Base-by-base conservation (phyloP, 2,888 invertebrate genomes). In the Diaprepes abbreviatus region DNA sequence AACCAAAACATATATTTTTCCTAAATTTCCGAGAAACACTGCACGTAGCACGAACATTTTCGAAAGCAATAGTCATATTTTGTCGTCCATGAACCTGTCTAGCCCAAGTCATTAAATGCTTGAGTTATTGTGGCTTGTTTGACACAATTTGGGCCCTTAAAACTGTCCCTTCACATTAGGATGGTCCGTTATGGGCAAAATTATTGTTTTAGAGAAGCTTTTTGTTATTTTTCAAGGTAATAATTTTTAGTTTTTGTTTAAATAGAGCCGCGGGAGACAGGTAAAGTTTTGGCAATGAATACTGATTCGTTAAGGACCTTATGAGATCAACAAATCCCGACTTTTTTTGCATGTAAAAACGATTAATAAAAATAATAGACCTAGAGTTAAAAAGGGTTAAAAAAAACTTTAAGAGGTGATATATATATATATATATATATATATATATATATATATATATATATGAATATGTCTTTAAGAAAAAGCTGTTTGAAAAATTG, bases 41-140 rank as follows among this genome's bases (percentile, higher is more conserved):
- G 66, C 62, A 28, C 55, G 66, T 38, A 52, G 55, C 40, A 35
- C 40, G 33, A 50, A 28, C 48, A 50, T 54, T 65, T 43, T 58
- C 59, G 40, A 62, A 73, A 73, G 72, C 74, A 74, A 73, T 64
- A 67, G 71, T 43, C 52, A 70, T 69, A 69, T 59, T 63, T 71
- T 58, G 19, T 73, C 73, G 64, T 70, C 73, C 72, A 73, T 74
- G 74, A 74, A 76, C 72, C 74, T 77, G 79, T 77, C 78, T 73
- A 62, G 69, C 66, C 70, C 48, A 33, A 73, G 60, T 78, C 80
- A 80, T 81, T 81, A 81, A 80, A 79, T 74, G 71, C 70, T 71
- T 79, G 78, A 83, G 79, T 82, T 82, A 83, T 82, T 81, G 81
- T 79, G 81, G 80, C 79, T 78, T 78, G 80, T 81, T 79, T 80